Evolutionary conservation across 2,113 vertebrate species (phyloP), one percentile per base, ranked within the genome.

Genomic region (Platysternon megacephalum): DNA sequence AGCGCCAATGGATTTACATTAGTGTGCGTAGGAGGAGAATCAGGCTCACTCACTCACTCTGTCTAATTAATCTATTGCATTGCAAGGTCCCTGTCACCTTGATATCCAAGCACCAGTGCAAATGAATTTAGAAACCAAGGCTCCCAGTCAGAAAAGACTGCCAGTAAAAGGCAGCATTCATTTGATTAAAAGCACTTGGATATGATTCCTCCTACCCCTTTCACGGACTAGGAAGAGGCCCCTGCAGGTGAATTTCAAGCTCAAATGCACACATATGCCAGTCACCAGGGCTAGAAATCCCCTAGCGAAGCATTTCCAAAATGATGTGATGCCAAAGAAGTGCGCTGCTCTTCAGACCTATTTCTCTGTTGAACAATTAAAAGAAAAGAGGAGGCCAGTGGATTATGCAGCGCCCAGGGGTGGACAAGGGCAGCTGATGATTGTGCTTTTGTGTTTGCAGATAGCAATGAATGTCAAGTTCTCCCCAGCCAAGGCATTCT

Each of bases 81-180:
- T 65, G 58, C 13, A 35, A 65, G 32, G 13, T 65, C 10, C 4
- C 78, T 46, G 10, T 13, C 46, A 5, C 24, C 6, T 65, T 35
- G 4, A 3, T 22, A 3, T 87, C 42, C 51, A 90, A 87, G 72
- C 16, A 39, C 39, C 68, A 74, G 39, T 74, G n/a, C 11, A 80
- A 87, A 52, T 2, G 4, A 3, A 58, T 82, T 3, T 0, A 53
- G 24, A 58, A 32, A 58, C 28, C 56, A 29, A 32, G 58, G 12
- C 26, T 55, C 91, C 88, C 72, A 48, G 21, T 55, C 39, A 80
- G n/a, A 53, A 58, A 84, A 74, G 84, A 21, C 13, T 1, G 35
- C 95, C 94, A 96, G 79, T 76, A 96, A 93, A 96, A 91, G 85
- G 94, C 94, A 95, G 94, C 68, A 94, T 82, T 52, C 11, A 39